Conservation (phyloP, 2,888 invertebrate genomes). For the Melanostoma scalare region DNA sequence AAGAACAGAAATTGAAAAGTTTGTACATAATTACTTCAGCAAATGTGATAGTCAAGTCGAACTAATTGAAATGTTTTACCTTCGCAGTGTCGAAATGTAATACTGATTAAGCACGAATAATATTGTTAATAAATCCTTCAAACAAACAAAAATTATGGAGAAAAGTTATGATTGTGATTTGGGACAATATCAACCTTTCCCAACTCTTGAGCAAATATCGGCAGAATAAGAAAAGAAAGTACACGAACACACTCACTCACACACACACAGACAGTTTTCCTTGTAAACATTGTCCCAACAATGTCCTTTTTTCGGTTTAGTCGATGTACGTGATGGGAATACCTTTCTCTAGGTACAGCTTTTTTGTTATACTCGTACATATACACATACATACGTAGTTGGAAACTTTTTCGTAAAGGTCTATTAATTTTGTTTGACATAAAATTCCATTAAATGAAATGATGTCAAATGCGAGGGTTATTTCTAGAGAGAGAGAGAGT, state of each 20-base stretch:
- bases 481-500: slow-evolving; percentile 5
- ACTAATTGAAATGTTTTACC: slow-evolving; percentile 8
- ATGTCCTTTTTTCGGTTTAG: slow-evolving; percentile 27
- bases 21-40: background rate
- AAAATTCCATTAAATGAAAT: slow-evolving; percentile 48
- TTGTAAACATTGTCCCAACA: slow-evolving; percentile 32
- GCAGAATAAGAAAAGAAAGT: slow-evolving; percentile 6
- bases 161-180: slow-evolving; percentile 33
- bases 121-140: slow-evolving; percentile 12
- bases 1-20: background rate
- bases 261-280: slow-evolving; percentile 5
- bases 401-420: slow-evolving; percentile 35
- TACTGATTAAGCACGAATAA: slow-evolving; percentile 19
- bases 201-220: no score
- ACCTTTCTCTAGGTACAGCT: slow-evolving; percentile 15
- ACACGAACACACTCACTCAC: slow-evolving; percentile 11
- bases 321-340: slow-evolving; percentile 34
- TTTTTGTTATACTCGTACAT: background rate
- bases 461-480: slow-evolving; percentile 45
- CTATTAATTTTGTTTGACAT: slow-evolving; percentile 49
- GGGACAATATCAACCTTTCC: no score
- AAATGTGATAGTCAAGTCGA: no score
- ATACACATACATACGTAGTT: background rate
- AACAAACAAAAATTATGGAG: background rate
- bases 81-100: background rate